phyloP scores from a whole-genome alignment of 2,888 invertebrate genomes.

The Stenolophus ochropezus region DNA sequence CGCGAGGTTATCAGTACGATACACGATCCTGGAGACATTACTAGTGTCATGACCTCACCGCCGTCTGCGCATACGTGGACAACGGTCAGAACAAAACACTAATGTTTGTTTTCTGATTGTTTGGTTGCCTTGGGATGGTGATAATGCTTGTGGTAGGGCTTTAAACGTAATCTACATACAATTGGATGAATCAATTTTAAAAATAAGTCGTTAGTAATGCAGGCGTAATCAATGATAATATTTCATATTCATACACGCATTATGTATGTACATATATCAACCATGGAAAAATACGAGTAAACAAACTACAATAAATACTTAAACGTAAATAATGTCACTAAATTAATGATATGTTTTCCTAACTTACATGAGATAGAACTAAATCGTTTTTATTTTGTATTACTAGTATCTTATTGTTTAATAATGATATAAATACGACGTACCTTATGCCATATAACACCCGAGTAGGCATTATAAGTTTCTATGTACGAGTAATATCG shows the following conservation, averaged over 20 bases:
- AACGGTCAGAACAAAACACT: neutral
- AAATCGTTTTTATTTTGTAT: no score
- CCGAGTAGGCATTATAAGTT: no score
- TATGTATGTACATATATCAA: neutral
- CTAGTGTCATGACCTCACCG: constrained; percentile 33
- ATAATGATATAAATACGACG: no score
- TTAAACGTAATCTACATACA: constrained; percentile 15
- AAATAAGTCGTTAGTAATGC: constrained; percentile 26
- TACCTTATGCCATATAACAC: no score
- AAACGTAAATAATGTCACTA: no score
- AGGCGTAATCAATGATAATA: neutral
- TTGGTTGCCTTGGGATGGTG: constrained; percentile 2
- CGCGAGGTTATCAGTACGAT: constrained; percentile 20
- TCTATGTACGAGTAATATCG: no score
- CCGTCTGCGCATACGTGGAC: neutral
- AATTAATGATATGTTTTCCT: no score
- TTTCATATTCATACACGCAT: neutral
- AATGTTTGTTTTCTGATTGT: neutral
- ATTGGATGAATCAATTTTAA: constrained; percentile 32
- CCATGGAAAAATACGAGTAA: no score
- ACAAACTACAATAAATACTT: no score
- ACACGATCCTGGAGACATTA: constrained; percentile 29
- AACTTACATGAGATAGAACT: no score
- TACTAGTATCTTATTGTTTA: no score
- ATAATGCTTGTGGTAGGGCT: constrained; percentile 8